Base-by-base conservation (phyloP, 2,888 invertebrate species). In the Drosophila anceps region DNA sequence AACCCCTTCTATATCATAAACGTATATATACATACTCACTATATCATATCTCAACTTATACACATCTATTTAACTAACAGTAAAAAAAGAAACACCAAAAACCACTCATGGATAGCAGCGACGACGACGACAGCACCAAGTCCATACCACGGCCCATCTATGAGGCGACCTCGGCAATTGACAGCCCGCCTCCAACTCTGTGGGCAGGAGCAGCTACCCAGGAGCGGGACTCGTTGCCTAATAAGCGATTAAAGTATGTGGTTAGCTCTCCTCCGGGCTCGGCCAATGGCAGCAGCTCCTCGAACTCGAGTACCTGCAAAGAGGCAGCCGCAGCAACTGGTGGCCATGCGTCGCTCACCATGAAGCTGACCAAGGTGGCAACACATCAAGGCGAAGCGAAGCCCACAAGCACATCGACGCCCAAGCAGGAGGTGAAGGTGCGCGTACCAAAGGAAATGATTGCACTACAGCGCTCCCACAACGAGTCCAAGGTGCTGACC, bases 401-500 rank as follows among this genome's bases (percentile, higher is more conserved):
- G 15, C 35, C 62, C 15, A 72, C 69, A 6, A 60, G 64, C 24
- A 64, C 69, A 29, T 73, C 81, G 7, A 81, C 75, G 20, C 84
- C 73, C 31, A 84, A 75, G 43, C 50, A n/a, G 13, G 90, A 89
- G n/a, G 81, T 75, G 35, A 89, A 81, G 48, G 78, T 83, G 7
- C 88, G 89, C 3, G 93, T 94, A 60, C 93, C 94, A 67, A 93
- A 95, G 72, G 96, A 96, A 90, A 92, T 96, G 65, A 94, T 94
- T 80, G 95, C 94, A 2, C 92, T 96, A 29, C 94, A 96, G 74
- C 95, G 95, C 35, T 94, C 95, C 15, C 95, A 95, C 29, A 95
- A 95, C 89, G 95, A 95, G 85, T 95, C 96, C 0, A 95, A 96
- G 88, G 94, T 96, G 54, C 94, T 95, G 48, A 94, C 93, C 80